Percentiles rank a stretch among this genome's conserved stretches.
phyloP scores from a whole-genome alignment of 2,888 invertebrate genomes.

The Melangyna quadrimaculata region DNA sequence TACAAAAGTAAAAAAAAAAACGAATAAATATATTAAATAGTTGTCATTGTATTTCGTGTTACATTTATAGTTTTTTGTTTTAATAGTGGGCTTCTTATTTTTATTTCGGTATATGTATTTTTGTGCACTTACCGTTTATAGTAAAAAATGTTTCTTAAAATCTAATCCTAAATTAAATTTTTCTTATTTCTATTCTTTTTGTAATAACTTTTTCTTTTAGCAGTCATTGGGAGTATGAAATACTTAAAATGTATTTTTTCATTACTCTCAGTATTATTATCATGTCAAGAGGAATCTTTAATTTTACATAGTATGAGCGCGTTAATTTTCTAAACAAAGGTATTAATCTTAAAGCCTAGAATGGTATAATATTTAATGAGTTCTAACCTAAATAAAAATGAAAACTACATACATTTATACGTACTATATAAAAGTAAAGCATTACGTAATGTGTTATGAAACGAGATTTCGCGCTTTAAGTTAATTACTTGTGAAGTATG shows the following conservation, averaged over 20 bases:
- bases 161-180: slow-evolving; percentile 31
- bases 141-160: slow-evolving; percentile 19
- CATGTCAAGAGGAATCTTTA: slow-evolving; percentile 66
- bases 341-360: slow-evolving; percentile 21
- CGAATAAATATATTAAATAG: slow-evolving; percentile 65
- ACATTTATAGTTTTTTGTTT: slow-evolving; percentile 2
- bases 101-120: slow-evolving; percentile 14
- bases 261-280: slow-evolving; percentile 57
- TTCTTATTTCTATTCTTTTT: neutral
- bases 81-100: slow-evolving; percentile 9
- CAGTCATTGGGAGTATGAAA: slow-evolving; percentile 54
- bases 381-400: slow-evolving; percentile 55
- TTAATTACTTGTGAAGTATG: slow-evolving; percentile 33
- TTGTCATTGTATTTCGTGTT: slow-evolving; percentile 37
- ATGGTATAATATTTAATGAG: slow-evolving; percentile 57
- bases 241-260: slow-evolving; percentile 15
- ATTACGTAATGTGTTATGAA: slow-evolving; percentile 31
- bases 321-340: slow-evolving; percentile 53
- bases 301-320: slow-evolving; percentile 64
- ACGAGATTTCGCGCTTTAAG: slow-evolving; percentile 38
- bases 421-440: slow-evolving; percentile 39
- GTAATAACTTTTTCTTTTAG: slow-evolving; percentile 9
- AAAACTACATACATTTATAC: slow-evolving; percentile 1
- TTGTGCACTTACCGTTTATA: slow-evolving; percentile 45
- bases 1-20: slow-evolving; percentile 63